Evolutionary conservation across 2,113 vertebrate genomes (phyloP).

Genomic region (Limnothrissa miodon): DNA sequence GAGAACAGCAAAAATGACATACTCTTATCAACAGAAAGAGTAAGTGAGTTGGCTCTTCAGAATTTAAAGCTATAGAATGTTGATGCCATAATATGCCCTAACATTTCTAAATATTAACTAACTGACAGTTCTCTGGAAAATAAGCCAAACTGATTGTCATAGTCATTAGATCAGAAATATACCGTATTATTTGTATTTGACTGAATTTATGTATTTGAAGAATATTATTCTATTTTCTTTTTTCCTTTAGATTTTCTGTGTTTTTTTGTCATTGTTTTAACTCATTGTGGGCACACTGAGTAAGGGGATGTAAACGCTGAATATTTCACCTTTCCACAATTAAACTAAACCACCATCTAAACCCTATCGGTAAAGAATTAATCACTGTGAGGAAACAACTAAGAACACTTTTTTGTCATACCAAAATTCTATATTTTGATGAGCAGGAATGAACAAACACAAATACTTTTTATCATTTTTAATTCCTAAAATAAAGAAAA

Average conservation of each 20-base stretch:
- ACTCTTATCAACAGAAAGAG: background rate
- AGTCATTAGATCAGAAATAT: too few species aligned
- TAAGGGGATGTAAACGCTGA: too few species aligned
- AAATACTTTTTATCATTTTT: background rate
- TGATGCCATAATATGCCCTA: background rate
- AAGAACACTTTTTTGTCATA: background rate
- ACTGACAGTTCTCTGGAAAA: background rate
- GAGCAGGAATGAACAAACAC: background rate
- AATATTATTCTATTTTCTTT: too few species aligned
- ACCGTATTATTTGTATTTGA: too few species aligned
- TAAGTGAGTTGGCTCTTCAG: background rate
- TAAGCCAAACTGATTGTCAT: background rate
- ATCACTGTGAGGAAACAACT: background rate
- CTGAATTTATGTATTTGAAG: too few species aligned
- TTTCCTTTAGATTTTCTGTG: too few species aligned
- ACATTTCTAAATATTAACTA: too few species aligned
- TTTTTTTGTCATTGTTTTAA: too few species aligned
- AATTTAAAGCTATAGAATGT: background rate
- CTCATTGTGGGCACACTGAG: too few species aligned
- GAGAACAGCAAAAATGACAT: slow-evolving; percentile 1
- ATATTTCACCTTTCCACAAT: background rate
- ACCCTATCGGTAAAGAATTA: background rate
- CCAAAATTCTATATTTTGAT: background rate
- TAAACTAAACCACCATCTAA: background rate
- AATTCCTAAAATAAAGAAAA: background rate